A percentile compares a stretch with the other conserved stretches of the same genome.
Evolutionary conservation across 2,113 vertebrate genomes (phyloP).

Genomic region (Toxotes chatareus): DNA sequence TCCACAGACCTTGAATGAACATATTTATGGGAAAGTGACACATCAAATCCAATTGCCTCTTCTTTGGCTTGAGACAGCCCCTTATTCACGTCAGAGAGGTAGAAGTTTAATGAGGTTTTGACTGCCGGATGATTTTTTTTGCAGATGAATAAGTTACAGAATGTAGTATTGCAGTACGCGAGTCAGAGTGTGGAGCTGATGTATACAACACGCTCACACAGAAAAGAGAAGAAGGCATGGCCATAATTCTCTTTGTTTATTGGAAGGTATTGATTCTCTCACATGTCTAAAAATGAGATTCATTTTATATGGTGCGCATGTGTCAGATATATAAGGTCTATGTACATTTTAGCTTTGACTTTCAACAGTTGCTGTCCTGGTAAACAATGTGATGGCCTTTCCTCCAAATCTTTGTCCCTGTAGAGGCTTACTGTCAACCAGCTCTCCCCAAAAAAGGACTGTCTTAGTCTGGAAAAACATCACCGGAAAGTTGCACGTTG

Average conservation of each 20-base stretch:
- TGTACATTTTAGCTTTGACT: slow-evolving; percentile 38
- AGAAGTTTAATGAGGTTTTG: slow-evolving; percentile 76
- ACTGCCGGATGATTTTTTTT: slow-evolving; percentile 51
- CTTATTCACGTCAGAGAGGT: slow-evolving; percentile 65
- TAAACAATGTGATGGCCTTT: slow-evolving; percentile 31
- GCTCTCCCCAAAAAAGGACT: slow-evolving; percentile 27
- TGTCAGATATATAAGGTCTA: neutral
- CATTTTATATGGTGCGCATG: neutral
- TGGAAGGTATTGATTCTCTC: neutral
- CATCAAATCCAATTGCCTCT: slow-evolving; percentile 74
- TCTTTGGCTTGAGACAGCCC: slow-evolving; percentile 63
- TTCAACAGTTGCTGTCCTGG: slow-evolving; percentile 5
- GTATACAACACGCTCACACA: slow-evolving; percentile 18
- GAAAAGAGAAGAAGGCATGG: neutral
- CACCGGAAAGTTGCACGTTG: slow-evolving; percentile 3
- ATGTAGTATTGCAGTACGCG: slow-evolving; percentile 30
- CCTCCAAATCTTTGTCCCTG: slow-evolving; percentile 3
- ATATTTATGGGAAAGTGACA: slow-evolving; percentile 71
- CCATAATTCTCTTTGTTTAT: slow-evolving; percentile 5
- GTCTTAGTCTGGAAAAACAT: slow-evolving; percentile 13
- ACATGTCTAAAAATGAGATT: neutral
- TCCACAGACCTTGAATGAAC: slow-evolving; percentile 59
- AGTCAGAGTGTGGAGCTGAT: slow-evolving; percentile 16
- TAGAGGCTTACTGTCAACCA: slow-evolving; percentile 32
- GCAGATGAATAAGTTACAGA: slow-evolving; percentile 49